phyloP scores from a whole-genome alignment of 92 coral and sea anemone species.

The Blastomussa wellsi region DNA sequence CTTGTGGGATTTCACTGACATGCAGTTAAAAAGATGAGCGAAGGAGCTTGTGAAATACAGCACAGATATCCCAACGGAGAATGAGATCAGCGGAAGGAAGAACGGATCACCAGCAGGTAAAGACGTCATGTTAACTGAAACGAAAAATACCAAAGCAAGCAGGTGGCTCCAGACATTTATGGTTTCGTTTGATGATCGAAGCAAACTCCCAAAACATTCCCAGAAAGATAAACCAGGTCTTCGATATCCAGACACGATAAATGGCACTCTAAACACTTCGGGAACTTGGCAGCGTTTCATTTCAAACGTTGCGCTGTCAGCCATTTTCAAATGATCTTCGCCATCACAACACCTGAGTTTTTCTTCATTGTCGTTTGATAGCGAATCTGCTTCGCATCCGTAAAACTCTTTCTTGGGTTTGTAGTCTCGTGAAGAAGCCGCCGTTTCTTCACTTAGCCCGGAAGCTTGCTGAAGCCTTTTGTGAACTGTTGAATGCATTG shows the following conservation, averaged over 20 bases:
- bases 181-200: conserved; percentile 76
- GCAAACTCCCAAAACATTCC: conserved; percentile 71
- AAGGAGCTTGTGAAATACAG: conserved; percentile 78
- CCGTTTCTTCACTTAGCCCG: not conserved
- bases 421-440: not conserved
- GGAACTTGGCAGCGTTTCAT: conserved; percentile 43
- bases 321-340: not conserved
- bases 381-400: not conserved
- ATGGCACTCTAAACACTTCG: conserved; percentile 73
- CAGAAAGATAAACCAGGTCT: conserved; percentile 80
- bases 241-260: conserved; percentile 87
- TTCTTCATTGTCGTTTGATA: not conserved
- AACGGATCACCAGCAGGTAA: conserved; percentile 73
- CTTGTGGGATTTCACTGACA: conserved; percentile 82
- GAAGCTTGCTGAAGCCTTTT: not conserved
- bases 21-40: conserved; percentile 90
- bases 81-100: conserved; percentile 83
- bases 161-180: conserved; percentile 94
- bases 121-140: conserved; percentile 53
- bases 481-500: not conserved
- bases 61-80: conserved; percentile 73
- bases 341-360: not conserved
- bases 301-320: not conserved
- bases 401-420: not conserved
- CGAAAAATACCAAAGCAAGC: conserved; percentile 61